Evolutionary conservation across 2,888 invertebrate species (phyloP).

Genomic region (Alviniconcha strummeri): DNA sequence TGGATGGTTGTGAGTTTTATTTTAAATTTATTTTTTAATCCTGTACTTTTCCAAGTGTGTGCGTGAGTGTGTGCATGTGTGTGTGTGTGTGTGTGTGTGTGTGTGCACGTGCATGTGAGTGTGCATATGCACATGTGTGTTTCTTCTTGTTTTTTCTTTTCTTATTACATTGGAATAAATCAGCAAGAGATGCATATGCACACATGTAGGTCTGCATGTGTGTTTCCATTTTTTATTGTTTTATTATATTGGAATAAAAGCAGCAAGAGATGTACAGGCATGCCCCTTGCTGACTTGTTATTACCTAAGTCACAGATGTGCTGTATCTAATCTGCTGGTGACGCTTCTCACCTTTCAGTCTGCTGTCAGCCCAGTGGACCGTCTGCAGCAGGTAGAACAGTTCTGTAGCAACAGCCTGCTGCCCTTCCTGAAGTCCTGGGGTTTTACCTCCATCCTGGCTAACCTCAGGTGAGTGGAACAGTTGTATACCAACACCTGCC

Average conservation of each 20-base stretch:
- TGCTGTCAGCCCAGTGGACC: slow-evolving; percentile 41
- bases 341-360: slow-evolving; percentile 30
- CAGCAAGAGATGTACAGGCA: too few relatives aligned
- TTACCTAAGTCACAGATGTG: too few relatives aligned
- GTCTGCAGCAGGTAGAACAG: slow-evolving; percentile 54
- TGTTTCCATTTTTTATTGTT: too few relatives aligned
- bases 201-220: too few relatives aligned
- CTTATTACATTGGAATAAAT: background rate
- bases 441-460: slow-evolving; percentile 46
- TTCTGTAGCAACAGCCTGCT: slow-evolving; percentile 44
- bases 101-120: background rate
- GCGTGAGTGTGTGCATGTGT: background rate
- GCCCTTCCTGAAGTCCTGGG: slow-evolving; percentile 55
- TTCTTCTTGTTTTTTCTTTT: background rate
- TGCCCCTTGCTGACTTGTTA: too few relatives aligned
- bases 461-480: slow-evolving; percentile 39
- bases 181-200: too few relatives aligned
- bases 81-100: background rate
- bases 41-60: too few relatives aligned
- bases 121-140: background rate
- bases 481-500: slow-evolving; percentile 19
- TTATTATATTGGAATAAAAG: too few relatives aligned
- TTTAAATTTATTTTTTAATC: too few relatives aligned
- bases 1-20: too few relatives aligned
- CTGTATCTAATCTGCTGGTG: too few relatives aligned